phyloP scores from a whole-genome alignment of 2,797 vertebrate species.

The Sebastes vulpes region DNA sequence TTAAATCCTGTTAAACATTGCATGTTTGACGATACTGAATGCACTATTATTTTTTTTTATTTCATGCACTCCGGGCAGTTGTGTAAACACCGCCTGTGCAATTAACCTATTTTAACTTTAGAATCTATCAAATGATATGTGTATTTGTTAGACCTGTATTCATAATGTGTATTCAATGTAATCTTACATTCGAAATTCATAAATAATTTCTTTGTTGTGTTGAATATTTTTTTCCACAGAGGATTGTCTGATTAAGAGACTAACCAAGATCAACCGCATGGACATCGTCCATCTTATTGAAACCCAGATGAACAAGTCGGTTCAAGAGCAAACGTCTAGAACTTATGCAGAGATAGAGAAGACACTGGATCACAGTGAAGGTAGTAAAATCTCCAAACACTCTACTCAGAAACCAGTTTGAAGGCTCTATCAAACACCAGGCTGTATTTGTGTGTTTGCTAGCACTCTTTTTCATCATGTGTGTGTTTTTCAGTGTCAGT shows the following conservation, averaged over 20 bases:
- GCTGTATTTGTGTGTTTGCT: not conserved
- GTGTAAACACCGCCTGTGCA: not conserved
- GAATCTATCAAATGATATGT: not conserved
- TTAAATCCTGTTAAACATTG: not conserved
- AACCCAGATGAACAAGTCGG: conserved; percentile 89
- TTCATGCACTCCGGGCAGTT: not conserved
- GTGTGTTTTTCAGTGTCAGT: conserved; percentile 70
- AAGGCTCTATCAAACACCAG: not conserved
- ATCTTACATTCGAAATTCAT: no score
- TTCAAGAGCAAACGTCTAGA: conserved; percentile 87
- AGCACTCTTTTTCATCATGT: not conserved
- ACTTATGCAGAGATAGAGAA: conserved; percentile 93
- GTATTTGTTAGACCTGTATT: not conserved
- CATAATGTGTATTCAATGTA: not conserved
- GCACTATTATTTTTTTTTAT: not conserved
- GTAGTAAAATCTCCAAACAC: conserved; percentile 69
- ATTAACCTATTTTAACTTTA: not conserved
- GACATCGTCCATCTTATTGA: conserved; percentile 98
- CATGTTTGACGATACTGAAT: not conserved
- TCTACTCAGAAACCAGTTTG: not conserved
- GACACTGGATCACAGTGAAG: conserved; percentile 96
- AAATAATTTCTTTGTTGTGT: not conserved
- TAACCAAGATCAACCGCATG: conserved; percentile 98
- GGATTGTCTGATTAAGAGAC: conserved; percentile 90
- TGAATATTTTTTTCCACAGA: conserved; percentile 80